A percentile compares a stretch with the other conserved stretches of the same genome.
phyloP scores from a whole-genome alignment of 2,888 invertebrate species.

The Pycnomerus fuliginosus region DNA sequence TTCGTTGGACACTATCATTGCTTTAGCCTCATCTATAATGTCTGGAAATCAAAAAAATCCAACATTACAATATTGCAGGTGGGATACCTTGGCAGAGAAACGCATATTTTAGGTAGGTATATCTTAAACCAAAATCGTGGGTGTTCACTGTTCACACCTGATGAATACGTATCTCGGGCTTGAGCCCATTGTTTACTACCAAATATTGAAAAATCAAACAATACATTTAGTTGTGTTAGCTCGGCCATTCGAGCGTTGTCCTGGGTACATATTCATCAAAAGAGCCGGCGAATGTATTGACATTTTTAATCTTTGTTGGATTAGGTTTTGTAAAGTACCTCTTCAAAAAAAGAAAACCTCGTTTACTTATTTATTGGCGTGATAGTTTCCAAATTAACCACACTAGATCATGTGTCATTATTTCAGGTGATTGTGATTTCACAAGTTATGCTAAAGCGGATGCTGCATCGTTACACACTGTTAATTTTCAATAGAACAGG shows the following conservation, averaged over 20 bases:
- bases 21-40: too few species aligned
- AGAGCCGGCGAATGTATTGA: slow-evolving; percentile 18
- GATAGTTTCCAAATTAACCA: too few species aligned
- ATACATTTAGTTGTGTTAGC: slow-evolving; percentile 13
- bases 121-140: slow-evolving; percentile 7
- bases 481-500: slow-evolving; percentile 53
- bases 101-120: too few species aligned
- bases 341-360: too few species aligned
- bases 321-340: slow-evolving; percentile 1
- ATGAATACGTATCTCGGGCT: slow-evolving; percentile 7
- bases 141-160: slow-evolving; percentile 16
- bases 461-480: slow-evolving; percentile 52
- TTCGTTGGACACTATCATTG: slow-evolving; percentile 11
- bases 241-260: slow-evolving; percentile 9
- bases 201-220: slow-evolving; percentile 20
- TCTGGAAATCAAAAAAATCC: too few species aligned
- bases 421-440: slow-evolving; percentile 32
- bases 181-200: slow-evolving; percentile 8
- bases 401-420: slow-evolving; percentile 3
- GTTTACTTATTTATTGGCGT: too few species aligned
- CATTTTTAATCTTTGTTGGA: slow-evolving; percentile 15
- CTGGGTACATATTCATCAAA: slow-evolving; percentile 16
- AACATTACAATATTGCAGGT: too few species aligned
- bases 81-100: too few species aligned
- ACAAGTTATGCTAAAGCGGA: slow-evolving; percentile 43